phyloP scores from a whole-genome alignment of 92 coral and sea anemone genomes.

The Actinostola sp. region DNA sequence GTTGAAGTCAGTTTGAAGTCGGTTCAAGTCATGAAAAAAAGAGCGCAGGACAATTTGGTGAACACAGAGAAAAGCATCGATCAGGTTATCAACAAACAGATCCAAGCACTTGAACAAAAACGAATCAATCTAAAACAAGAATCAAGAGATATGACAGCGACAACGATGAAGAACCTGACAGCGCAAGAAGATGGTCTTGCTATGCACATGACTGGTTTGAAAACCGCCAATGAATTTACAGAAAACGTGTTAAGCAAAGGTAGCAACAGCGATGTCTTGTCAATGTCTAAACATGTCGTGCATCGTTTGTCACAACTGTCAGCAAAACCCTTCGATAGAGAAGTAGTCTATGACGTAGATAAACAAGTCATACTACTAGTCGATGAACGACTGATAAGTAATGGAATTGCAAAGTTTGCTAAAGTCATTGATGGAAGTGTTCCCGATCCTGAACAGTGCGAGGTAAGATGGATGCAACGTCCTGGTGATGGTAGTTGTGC shows the following conservation, averaged over 20 bases:
- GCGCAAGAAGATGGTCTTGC: constrained; percentile 22
- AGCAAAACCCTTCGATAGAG: not conserved
- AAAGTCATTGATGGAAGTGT: not conserved
- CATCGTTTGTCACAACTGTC: constrained; percentile 6
- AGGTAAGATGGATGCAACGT: not conserved
- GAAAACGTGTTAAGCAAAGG: not conserved
- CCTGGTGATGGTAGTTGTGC: not conserved
- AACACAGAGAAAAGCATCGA: constrained; percentile 7
- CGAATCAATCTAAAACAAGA: constrained; percentile 1
- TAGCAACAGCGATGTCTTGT: constrained; percentile 13
- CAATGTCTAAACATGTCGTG: not conserved
- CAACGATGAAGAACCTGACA: not conserved
- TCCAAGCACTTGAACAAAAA: constrained; percentile 2
- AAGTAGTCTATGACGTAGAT: no score
- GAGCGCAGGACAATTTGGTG: no score
- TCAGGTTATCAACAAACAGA: not conserved
- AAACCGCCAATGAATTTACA: constrained; percentile 14
- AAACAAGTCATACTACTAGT: not conserved
- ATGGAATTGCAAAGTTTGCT: not conserved
- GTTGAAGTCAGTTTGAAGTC: constrained; percentile 1
- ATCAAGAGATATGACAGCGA: not conserved
- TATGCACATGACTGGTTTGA: constrained; percentile 4
- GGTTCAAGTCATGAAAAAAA: no score
- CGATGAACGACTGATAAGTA: no score
- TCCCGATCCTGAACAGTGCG: not conserved